Evolutionary conservation across 2,113 vertebrate species (phyloP).

Genomic region (Suricata suricatta): DNA sequence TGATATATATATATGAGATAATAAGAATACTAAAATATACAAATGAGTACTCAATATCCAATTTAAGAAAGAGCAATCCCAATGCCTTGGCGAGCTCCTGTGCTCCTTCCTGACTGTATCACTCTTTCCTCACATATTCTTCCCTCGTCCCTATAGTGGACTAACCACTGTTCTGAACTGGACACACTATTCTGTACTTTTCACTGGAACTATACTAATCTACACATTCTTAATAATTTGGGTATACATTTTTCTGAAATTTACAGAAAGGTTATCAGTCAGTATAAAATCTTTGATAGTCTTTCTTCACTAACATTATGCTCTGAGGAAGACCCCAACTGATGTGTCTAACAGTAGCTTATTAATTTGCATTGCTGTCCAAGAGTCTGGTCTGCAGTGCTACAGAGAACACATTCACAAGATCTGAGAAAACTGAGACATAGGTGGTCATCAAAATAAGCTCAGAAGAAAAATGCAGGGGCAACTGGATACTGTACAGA

Average conservation of each 20-base stretch:
- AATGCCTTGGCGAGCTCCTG: neutral
- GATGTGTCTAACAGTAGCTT: neutral
- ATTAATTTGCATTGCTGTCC: neutral
- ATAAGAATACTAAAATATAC: neutral
- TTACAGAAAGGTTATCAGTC: neutral
- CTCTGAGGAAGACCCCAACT: neutral
- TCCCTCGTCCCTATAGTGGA: neutral
- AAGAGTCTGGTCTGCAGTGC: neutral
- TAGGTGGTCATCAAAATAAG: neutral
- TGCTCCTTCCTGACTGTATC: neutral
- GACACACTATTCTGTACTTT: neutral
- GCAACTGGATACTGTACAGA: neutral
- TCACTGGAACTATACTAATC: neutral
- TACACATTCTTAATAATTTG: neutral
- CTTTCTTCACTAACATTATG: neutral
- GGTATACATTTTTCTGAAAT: neutral
- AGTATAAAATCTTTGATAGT: neutral
- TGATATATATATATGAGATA: neutral
- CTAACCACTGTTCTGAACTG: neutral
- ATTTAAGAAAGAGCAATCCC: neutral
- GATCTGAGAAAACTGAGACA: neutral
- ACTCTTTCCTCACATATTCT: neutral
- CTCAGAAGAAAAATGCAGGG: neutral
- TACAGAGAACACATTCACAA: neutral
- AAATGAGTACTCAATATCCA: neutral